A percentile compares a stretch with the other conserved stretches of the same genome.
These are phyloP conservation scores for Chrysaora quinquecirrha DNA, from an alignment of 30 jellyfish, hydroid and myxozoan genomes.

Conservation along the genomic window DNA sequence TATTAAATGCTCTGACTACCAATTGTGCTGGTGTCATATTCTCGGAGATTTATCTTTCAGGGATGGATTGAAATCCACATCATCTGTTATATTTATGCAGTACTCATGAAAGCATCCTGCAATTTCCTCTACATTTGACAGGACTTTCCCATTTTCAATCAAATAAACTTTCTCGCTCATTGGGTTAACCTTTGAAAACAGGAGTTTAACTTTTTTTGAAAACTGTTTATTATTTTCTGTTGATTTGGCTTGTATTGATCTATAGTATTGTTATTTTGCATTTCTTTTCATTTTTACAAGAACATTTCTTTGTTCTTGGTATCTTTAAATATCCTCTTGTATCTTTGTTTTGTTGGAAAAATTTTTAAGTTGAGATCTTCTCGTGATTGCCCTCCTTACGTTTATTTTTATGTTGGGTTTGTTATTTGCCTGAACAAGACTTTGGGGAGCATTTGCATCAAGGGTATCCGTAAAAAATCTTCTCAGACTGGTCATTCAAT, in stretches of 20 bases:
- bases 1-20: background rate
- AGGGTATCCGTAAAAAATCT: too few species aligned
- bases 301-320: background rate
- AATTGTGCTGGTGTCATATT: background rate
- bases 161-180: constrained; percentile 12
- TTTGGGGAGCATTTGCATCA: too few species aligned
- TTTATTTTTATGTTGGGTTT: background rate
- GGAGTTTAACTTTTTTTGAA: constrained; percentile 26
- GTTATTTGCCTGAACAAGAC: background rate
- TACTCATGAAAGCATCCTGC: constrained; percentile 29
- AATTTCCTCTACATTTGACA: constrained; percentile 45
- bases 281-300: background rate
- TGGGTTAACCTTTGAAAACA: too few species aligned
- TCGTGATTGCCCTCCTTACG: background rate
- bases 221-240: constrained; percentile 19
- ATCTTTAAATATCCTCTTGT: background rate
- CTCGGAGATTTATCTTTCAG: background rate
- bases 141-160: constrained; percentile 38
- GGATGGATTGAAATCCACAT: background rate
- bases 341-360: too few species aligned
- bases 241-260: too few species aligned
- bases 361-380: background rate
- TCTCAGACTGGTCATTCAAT: background rate
- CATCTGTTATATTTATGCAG: too few species aligned
- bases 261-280: background rate